Conservation (phyloP, 2,888 invertebrate genomes). For the Rhimphoctona megacephalus region DNA sequence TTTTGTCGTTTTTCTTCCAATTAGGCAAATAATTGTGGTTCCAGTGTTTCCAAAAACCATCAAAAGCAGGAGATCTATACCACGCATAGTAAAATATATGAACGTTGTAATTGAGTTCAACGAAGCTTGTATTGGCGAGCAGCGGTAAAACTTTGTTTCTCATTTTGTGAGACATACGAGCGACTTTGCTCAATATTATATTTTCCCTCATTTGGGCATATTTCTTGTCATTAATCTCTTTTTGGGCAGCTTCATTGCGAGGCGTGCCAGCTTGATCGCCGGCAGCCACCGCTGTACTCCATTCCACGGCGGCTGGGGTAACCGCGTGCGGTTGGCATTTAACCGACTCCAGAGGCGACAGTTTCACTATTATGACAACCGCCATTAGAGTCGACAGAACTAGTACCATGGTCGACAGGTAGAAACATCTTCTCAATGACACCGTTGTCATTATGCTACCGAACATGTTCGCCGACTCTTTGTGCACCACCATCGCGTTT, state of each 20-base stretch:
- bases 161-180: conserved; percentile 79
- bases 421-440: conserved; percentile 78
- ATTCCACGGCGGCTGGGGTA: conserved; percentile 76
- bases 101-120: conserved; percentile 80
- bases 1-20: conserved; percentile 83
- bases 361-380: conserved; percentile 78
- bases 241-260: conserved; percentile 54
- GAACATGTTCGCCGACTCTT: conserved; percentile 69
- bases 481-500: conserved; percentile 54
- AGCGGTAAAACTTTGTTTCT: conserved; percentile 76
- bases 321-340: conserved; percentile 78
- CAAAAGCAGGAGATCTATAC: conserved; percentile 80
- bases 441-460: conserved; percentile 75
- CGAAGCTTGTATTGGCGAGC: conserved; percentile 72
- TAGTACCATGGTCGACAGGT: conserved; percentile 77
- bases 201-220: conserved; percentile 76
- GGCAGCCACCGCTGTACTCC: conserved; percentile 76
- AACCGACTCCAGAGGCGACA: conserved; percentile 79
- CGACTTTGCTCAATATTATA: conserved; percentile 76
- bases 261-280: conserved; percentile 39
- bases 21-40: conserved; percentile 81
- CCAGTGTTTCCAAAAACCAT: conserved; percentile 81
- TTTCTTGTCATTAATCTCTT: conserved; percentile 73
- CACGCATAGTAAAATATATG: conserved; percentile 82
- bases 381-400: conserved; percentile 80